Evolutionary conservation across 64 coral and sea anemone genomes (phyloP).

Genomic region (Porites australiensis): DNA sequence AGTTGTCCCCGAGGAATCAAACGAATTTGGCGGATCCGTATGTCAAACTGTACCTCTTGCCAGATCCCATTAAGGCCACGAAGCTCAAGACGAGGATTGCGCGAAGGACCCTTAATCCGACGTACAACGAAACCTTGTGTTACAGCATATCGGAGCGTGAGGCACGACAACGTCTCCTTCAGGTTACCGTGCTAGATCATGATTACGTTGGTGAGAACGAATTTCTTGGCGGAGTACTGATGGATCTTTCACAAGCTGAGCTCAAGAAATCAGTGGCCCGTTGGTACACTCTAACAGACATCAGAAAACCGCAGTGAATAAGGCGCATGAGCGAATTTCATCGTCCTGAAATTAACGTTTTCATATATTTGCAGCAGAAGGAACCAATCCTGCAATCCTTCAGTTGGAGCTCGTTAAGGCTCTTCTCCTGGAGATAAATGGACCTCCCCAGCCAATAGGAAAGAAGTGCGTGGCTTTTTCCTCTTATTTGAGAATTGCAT

Average conservation of each 20-base stretch:
- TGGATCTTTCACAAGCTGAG: slow-evolving; percentile 82
- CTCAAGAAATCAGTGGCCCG: slow-evolving; percentile 40
- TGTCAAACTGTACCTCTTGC: slow-evolving; percentile 93
- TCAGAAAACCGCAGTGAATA: slow-evolving; percentile 53
- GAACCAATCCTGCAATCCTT: no score
- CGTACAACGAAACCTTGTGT: slow-evolving; percentile 92
- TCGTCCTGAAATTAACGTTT: no score
- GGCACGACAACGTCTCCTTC: slow-evolving; percentile 59
- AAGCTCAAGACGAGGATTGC: slow-evolving; percentile 97
- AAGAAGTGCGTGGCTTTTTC: background rate
- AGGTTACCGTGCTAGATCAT: slow-evolving; percentile 97
- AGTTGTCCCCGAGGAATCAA: slow-evolving; percentile 76
- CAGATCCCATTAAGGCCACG: slow-evolving; percentile 88
- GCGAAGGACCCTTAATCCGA: slow-evolving; percentile 83
- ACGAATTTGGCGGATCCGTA: slow-evolving; percentile 88
- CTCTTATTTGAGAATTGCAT: background rate
- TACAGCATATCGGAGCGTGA: slow-evolving; percentile 68
- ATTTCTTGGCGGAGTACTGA: slow-evolving; percentile 91
- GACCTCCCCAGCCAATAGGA: background rate
- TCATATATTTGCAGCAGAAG: no score
- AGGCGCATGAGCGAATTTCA: no score
- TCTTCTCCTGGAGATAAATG: background rate
- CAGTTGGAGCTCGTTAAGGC: no score
- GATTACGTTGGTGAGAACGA: slow-evolving; percentile 95
- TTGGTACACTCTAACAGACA: slow-evolving; percentile 86